phyloP scores from a whole-genome alignment of 2,113 vertebrate genomes.

The Amphilophus citrinellus region DNA sequence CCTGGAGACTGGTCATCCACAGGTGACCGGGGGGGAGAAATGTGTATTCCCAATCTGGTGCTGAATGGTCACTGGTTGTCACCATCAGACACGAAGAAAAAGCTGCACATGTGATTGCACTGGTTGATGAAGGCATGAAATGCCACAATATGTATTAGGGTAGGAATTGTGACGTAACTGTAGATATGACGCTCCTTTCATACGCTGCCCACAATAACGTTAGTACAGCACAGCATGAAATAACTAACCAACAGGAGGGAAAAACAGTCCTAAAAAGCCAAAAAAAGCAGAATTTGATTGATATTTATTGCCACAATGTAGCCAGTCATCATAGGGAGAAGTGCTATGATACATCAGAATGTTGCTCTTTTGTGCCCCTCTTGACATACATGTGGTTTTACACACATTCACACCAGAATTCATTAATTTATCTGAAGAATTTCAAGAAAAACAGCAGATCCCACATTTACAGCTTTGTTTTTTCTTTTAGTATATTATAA shows the following conservation, averaged over 20 bases:
- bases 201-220: too few species aligned
- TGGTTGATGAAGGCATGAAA: neutral
- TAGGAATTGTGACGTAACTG: neutral
- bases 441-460: neutral
- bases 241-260: neutral
- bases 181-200: neutral
- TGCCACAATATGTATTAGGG: neutral
- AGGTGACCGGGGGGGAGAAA: neutral
- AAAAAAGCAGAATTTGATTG: neutral
- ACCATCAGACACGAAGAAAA: neutral
- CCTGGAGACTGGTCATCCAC: neutral
- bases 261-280: neutral
- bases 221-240: neutral
- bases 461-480: neutral
- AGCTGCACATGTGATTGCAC: neutral
- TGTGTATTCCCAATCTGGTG: neutral
- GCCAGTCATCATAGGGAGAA: neutral
- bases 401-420: neutral
- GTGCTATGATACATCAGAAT: neutral
- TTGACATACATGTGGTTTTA: neutral
- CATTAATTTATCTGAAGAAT: neutral
- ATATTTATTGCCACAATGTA: neutral
- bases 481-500: neutral
- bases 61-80: neutral
- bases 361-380: neutral